Evolutionary conservation across 2,797 vertebrate species (phyloP), one percentile per base, ranked within the genome.

Genomic region (Gephyroberyx darwinii): DNA sequence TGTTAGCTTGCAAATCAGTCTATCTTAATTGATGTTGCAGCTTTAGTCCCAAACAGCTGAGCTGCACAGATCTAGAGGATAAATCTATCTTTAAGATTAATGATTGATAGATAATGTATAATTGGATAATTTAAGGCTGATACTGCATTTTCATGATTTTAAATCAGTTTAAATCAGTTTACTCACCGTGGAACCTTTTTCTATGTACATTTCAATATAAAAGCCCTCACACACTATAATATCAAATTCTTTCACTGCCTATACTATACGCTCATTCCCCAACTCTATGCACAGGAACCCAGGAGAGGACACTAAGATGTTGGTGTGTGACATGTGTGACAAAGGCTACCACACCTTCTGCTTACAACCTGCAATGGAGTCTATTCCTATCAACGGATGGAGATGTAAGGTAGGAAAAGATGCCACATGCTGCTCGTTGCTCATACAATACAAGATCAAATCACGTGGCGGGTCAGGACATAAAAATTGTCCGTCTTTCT

Each of bases 271-370:
- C n/a, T 16, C 30, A 45, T 45, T 3, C 57, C 0, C 67, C 3
- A 26, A 37, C 17, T 61, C 39, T 75, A 37, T 88, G 83, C 89
- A 65, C 86, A 99, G 98, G 89, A 96, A 99, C 90, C 98, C 97
- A 80, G 98, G 98, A 86, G 98, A 99, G 92, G 98, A 99, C 93
- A 97, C 94, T 89, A 99, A 99, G 94, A 99, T 99, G 98, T 92
- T 99, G 84, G 98, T 99, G 84, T 99, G 98, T 22, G 98, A 99
- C 90, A 96, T 96, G 57, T 99, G 98, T 8, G 98, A 99, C 93
- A 99, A 98, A 96, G 98, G 98, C 73, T 99, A 99, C 90, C 98
- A 99, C 88, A 99, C 98, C 52, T 99, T 99, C 89, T 99, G 98
- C 93, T 94, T 99, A 61, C 96, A 98, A 81, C 98, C 98, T 55